Evolutionary conservation across 37 sponge, comb jelly and placozoan species (phyloP), one percentile per base, ranked within the genome.

Genomic region (Oopsacas minuta): DNA sequence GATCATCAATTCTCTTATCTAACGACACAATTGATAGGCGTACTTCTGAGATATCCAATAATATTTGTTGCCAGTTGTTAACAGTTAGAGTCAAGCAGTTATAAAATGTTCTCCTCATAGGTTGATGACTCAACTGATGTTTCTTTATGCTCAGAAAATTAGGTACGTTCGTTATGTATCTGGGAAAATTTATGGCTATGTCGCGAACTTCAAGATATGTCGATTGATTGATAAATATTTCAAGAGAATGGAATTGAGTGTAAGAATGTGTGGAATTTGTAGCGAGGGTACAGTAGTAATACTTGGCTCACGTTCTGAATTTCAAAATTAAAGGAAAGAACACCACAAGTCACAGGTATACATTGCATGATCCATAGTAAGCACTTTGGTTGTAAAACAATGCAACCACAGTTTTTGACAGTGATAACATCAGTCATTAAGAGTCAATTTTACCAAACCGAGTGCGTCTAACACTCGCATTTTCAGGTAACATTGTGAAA

Each of bases 341-440:
- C 75, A 12, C 75, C 75, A 61, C 17, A 61, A 3, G 75, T 61
- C 28, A 61, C 17, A 61, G 22, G 75, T 12, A 61, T 61, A 32
- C 75, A 61, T 61, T 61, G 75, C 75, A 61, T 61, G 75, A 61
- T 61, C 75, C 75, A 61, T 61, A 61, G 75, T 32, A 25, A 61
- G 28, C 32, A 25, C 22, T 34, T 61, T 25, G 75, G 3, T 61
- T 61, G 75, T 61, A 61, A 61, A 46, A 61, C 75, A 3, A 61
- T 61, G 75, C 75, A 25, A 61, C 75, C 75, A 61, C 75, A 61
- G 20, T 3, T 61, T 61, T 61, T 61, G 75, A 61, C 75, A 61
- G 75, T 61, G 75, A 61, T 61, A 3, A 61, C 75, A 25, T 61
- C 28, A 61, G 75, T 61, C 75, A 61, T 61, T 61, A 61, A 61